These are phyloP conservation scores for Caenorhabditis imperialis DNA, from an alignment of 2,888 invertebrate genomes.

Conservation along the genomic window DNA sequence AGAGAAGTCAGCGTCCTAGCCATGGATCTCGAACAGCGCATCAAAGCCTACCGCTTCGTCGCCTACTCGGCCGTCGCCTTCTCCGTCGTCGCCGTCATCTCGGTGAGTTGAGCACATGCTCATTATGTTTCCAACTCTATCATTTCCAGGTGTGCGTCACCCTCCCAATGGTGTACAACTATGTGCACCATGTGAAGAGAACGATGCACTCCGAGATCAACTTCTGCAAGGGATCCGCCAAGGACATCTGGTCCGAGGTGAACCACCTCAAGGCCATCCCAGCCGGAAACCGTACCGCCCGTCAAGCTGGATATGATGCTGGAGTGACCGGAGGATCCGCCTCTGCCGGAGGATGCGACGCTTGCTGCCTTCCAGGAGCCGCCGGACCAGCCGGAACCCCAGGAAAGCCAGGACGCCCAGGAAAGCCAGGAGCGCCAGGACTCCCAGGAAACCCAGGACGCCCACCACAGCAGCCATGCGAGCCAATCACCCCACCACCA, in stretches of 20 bases:
- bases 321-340: slow-evolving; percentile 56
- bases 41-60: slow-evolving; percentile 57
- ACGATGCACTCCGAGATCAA: slow-evolving; percentile 60
- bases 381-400: slow-evolving; percentile 64
- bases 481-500: slow-evolving; percentile 71
- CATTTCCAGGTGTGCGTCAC: slow-evolving; percentile 54
- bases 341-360: slow-evolving; percentile 64
- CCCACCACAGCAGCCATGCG: slow-evolving; percentile 67
- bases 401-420: slow-evolving; percentile 64
- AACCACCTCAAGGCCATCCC: slow-evolving; percentile 65
- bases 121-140: not conserved
- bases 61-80: slow-evolving; percentile 60
- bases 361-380: slow-evolving; percentile 71
- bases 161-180: slow-evolving; percentile 66
- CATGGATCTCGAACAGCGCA: slow-evolving; percentile 51
- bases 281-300: slow-evolving; percentile 67
- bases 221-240: slow-evolving; percentile 66
- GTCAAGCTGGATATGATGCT: slow-evolving; percentile 65
- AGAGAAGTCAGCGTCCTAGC: slow-evolving; percentile 15
- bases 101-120: slow-evolving; percentile 16
- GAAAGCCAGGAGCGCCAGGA: slow-evolving; percentile 67
- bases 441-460: slow-evolving; percentile 66
- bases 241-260: slow-evolving; percentile 66
- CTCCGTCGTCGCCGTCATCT: slow-evolving; percentile 57
- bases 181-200: slow-evolving; percentile 59